Base-by-base conservation (phyloP, 2,888 invertebrate species). In the Drosophila kambysellisi region DNA sequence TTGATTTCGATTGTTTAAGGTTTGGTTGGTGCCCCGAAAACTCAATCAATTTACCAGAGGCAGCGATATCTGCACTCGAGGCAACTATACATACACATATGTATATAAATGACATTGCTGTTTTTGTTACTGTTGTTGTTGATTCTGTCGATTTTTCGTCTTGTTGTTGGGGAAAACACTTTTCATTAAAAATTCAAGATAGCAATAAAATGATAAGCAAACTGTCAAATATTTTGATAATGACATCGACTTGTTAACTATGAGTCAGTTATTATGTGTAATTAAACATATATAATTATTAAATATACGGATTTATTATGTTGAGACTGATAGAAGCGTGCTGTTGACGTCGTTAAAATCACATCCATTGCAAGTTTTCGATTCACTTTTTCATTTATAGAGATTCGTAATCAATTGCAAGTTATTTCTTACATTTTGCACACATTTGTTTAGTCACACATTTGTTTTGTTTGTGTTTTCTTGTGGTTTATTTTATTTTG, bases 151-250 rank as follows among this genome's bases (percentile, higher is more conserved):
- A 46, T 46, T 51, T 51, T 76, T 70, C 29, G 67, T 77, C 30
- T 66, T 68, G 52, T 53, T 69, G 52, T 65, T 73, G 67, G 81
- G 79, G 68, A 69, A 79, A 81, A 89, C 89, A 86, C 85, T 90
- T 90, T 86, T 86, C 90, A 86, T 86, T 86, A 90, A 87, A 83
- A 83, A 77, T 72, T 81, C 63, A 53, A 60, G 65, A 85, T 85
- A 89, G 84, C 90, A 89, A 89, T 85, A 85, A 85, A 85, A 58
- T 85, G 90, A 85, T 89, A 85, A 89, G 86, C 68, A 60, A 84
- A 84, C 79, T 88, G 85, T 82, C 84, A 84, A 79, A 58, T 76
- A 51, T 46, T 59, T 58, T 43, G 54, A 41, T 43, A 62, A 62
- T 67, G 53, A 63, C 68, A 61, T 64, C 48, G 60, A 41, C 29